Evolutionary conservation across 1,140 invertebrate species (phyloP).

Genomic region (Caerostris extrusa): DNA sequence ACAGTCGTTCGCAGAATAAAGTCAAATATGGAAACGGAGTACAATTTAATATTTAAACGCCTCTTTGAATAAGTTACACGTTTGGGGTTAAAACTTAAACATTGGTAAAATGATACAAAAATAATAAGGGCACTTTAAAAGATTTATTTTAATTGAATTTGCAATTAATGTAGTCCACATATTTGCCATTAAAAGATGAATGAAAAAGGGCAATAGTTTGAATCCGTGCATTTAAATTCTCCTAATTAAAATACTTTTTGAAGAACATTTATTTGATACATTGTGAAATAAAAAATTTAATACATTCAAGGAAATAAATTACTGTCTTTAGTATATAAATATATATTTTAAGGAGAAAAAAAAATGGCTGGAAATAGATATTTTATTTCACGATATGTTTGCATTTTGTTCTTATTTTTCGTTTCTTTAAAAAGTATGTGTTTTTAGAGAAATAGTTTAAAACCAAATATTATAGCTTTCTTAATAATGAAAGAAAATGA

Average conservation of each 20-base stretch:
- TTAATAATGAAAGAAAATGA: too few species aligned
- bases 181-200: conserved; percentile 21
- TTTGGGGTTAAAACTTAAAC: conserved; percentile 51
- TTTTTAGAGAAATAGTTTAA: too few species aligned
- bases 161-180: not conserved
- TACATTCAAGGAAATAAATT: too few species aligned
- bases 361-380: too few species aligned
- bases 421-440: too few species aligned
- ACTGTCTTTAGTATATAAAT: too few species aligned
- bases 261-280: not conserved
- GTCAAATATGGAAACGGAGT: conserved; percentile 50
- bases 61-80: conserved; percentile 29
- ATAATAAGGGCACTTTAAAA: conserved; percentile 26
- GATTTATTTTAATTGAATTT: conserved; percentile 57
- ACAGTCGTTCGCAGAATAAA: conserved; percentile 58
- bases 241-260: conserved; percentile 4
- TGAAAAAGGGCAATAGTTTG: not conserved
- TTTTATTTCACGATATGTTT: too few species aligned
- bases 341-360: too few species aligned
- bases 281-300: too few species aligned
- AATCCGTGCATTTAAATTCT: not conserved
- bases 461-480: too few species aligned
- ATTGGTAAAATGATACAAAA: not conserved
- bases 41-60: conserved; percentile 21
- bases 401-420: too few species aligned